phyloP scores from a whole-genome alignment of 2,888 invertebrate genomes.

The Leptinotarsa rubiginosa region DNA sequence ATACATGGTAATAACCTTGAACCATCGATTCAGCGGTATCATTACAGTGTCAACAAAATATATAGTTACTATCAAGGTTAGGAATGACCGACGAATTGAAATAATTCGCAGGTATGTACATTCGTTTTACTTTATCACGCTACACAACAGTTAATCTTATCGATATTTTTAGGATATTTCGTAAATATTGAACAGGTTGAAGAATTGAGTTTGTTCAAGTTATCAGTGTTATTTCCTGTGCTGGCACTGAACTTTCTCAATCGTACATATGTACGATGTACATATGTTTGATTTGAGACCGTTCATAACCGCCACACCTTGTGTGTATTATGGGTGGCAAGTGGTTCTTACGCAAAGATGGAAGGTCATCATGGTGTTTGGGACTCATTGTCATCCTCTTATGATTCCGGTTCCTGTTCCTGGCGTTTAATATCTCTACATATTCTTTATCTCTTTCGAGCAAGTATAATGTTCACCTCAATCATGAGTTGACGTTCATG shows the following conservation, averaged over 20 bases:
- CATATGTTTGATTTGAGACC: constrained; percentile 8
- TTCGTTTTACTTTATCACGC: background rate
- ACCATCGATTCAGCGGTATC: constrained; percentile 21
- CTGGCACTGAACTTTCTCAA: constrained; percentile 14
- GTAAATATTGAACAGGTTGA: constrained; percentile 28
- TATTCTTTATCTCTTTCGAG: background rate
- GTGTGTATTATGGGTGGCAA: constrained; percentile 8
- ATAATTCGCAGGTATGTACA: background rate
- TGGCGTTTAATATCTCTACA: background rate
- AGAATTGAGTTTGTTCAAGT: constrained; percentile 14
- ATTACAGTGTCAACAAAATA: constrained; percentile 19
- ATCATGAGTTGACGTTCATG: too few relatives aligned
- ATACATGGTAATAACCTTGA: constrained; percentile 20
- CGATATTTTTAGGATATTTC: constrained; percentile 7
- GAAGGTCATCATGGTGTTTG: constrained; percentile 1
- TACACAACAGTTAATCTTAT: constrained; percentile 9
- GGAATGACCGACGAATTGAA: background rate
- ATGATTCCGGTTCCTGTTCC: background rate
- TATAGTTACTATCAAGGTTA: constrained; percentile 23
- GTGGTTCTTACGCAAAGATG: background rate
- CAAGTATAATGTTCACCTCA: background rate
- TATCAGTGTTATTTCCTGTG: constrained; percentile 25
- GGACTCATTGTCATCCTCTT: too few relatives aligned
- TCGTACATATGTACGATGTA: constrained; percentile 10
- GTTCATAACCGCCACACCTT: constrained; percentile 2